Conservation (phyloP, 1,140 invertebrate genomes). For the Anastatus disparis region DNA sequence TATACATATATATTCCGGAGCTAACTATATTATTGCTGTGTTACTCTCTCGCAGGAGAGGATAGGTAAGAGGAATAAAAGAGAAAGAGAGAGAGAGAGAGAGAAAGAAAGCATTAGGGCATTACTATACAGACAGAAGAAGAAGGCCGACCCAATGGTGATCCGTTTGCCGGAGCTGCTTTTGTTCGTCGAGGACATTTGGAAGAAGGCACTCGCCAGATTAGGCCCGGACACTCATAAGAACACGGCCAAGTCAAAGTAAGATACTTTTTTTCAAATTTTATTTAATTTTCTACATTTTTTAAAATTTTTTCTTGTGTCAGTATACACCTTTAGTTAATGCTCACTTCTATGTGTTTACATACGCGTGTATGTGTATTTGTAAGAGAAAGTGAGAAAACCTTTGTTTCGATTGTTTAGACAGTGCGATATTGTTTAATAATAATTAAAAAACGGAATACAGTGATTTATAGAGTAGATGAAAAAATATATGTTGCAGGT, state of each 20-base stretch:
- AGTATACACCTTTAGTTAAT: not conserved
- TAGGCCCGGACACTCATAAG: slow-evolving; percentile 33
- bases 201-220: slow-evolving; percentile 46
- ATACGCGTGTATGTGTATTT: too few species aligned
- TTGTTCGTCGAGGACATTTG: slow-evolving; percentile 47
- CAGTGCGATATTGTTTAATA: too few species aligned
- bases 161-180: slow-evolving; percentile 47
- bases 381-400: too few species aligned
- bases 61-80: not conserved
- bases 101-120: not conserved
- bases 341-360: too few species aligned
- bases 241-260: slow-evolving; percentile 46
- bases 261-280: slow-evolving; percentile 9
- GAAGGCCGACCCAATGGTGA: slow-evolving; percentile 43
- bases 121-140: not conserved
- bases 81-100: slow-evolving; percentile 14
- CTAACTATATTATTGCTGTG: too few species aligned
- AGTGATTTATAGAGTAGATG: too few species aligned
- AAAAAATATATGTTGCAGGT: too few species aligned
- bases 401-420: too few species aligned
- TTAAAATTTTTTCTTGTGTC: not conserved
- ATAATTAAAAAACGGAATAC: too few species aligned
- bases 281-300: not conserved
- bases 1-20: not conserved
- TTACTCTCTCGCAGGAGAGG: too few species aligned